Evolutionary conservation across 2,113 vertebrate species (phyloP), one percentile per base, ranked within the genome.

Genomic region (Craseonycteris thonglongyai): DNA sequence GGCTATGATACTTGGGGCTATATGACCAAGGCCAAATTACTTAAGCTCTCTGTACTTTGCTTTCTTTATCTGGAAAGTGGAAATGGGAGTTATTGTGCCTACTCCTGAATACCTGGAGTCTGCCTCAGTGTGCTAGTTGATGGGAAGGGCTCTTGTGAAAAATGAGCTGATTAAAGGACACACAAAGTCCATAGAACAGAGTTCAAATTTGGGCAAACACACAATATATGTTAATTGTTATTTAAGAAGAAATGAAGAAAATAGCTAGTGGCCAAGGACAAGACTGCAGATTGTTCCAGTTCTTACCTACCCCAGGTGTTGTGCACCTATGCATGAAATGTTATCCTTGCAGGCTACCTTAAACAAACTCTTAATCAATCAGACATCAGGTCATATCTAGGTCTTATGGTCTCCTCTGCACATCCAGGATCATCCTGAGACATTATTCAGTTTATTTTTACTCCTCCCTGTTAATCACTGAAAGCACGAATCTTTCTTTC

Each of bases 331-430:
- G 6, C 61, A 30, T 0, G 26, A 8, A 9, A 26, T 13, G 4
- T 35, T 19, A 42, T 9, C 49, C 11, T 61, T 11, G 9, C 4
- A 19, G 72, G 14, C 19, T 15, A 6, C 21, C 7, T 40, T 35
- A 1, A 4, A 33, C 4, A 58, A 74, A 49, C n/a, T 30, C 3
- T 45, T 19, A 22, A 0, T 9, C 12, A 40, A 78, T 0, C 26
- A n/a, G 75, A 38, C 47, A 26, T 12, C 65, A 18, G 69, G 47
- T 28, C 10, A 21, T 2, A 24, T 28, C 40, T 40, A 74, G 58
- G 38, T n/a, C 47, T 22, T 15, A 13, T 4, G 9, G 11, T 85
- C 63, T 56, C 49, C 26, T 21, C 7, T 28, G 35, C 47, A 33
- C 22, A 56, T 24, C 47, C 51, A 56, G 58, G 26, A 42, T 42